Evolutionary conservation across 2,888 invertebrate genomes (phyloP), one percentile per base, ranked within the genome.

Genomic region (Germaria angustata): DNA sequence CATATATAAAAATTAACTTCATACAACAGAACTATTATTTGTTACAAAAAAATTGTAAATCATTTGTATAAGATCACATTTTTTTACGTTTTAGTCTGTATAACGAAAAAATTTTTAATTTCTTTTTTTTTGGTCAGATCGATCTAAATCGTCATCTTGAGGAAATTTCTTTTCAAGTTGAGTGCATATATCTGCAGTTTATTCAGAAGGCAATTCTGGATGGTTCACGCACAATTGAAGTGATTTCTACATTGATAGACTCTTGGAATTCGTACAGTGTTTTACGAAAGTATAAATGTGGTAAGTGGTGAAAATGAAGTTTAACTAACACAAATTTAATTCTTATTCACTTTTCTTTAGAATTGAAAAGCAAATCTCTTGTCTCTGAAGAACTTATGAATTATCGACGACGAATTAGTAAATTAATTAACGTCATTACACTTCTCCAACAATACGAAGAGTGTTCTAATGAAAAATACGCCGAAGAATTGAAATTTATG

Each of bases 91-190:
- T 28, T 5, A 5, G 28, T 28, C 3, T 28, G 3, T 28, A 28
- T 28, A 28, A 28, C 3, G 6, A 28, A 28, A 28, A 28, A 28
- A 28, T 28, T 28, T 28, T 5, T 6, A 28, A 28, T 3, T 11
- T 17, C 15, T 65, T 20, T 24, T 66, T 13, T 57, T 53, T 8
- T 46, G 2, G 8, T 36, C 36, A 91, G 91, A 89, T 91, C 68
- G 91, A 91, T 86, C 86, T 91, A 0, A 91, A 91, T 85, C 89
- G 90, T 2, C 95, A 95, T 88, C 92, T 96, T 53, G 96, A 96
- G 86, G 94, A 94, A 85, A 89, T 95, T 24, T 92, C 93, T 5
- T 87, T 87, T 61, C 86, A 80, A 34, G 85, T 90, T 1, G 89
- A 91, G 68, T 55, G 79, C 2, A 76, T 88, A 2, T 86, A 90